These are phyloP conservation scores for Subanguina moxae DNA, from an alignment of 1,140 invertebrate species.

Conservation along the genomic window DNA sequence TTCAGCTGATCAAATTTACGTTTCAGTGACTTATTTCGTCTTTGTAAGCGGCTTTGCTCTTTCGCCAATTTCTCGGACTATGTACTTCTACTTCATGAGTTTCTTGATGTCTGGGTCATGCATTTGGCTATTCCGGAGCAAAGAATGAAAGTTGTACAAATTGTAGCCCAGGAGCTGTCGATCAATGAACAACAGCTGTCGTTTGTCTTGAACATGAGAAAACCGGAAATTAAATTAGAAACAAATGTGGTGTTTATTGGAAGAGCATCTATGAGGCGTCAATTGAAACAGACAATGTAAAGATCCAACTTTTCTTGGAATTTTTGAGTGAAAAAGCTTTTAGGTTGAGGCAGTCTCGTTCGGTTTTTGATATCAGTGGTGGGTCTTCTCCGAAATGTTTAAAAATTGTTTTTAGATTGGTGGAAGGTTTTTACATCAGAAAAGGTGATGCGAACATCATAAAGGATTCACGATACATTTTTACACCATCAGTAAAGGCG, in stretches of 20 bases:
- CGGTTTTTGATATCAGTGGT: too few species aligned
- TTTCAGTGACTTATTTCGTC: slow-evolving; percentile 48
- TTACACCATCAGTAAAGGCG: slow-evolving; percentile 79
- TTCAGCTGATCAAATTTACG: slow-evolving; percentile 8
- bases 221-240: slow-evolving; percentile 21
- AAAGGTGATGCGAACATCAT: slow-evolving; percentile 68
- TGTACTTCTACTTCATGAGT: slow-evolving; percentile 36
- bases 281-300: background rate
- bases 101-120: slow-evolving; percentile 43
- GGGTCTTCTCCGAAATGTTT: too few species aligned
- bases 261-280: slow-evolving; percentile 20
- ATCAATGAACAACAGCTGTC: slow-evolving; percentile 29
- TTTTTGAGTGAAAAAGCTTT: background rate
- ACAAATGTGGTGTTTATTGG: slow-evolving; percentile 24
- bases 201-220: slow-evolving; percentile 16
- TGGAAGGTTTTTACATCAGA: slow-evolving; percentile 89
- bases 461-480: slow-evolving; percentile 72
- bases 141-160: background rate
- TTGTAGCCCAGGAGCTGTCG: slow-evolving; percentile 21
- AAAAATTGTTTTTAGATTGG: slow-evolving; percentile 62
- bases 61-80: slow-evolving; percentile 22
- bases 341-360: background rate
- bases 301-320: background rate
- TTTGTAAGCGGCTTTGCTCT: slow-evolving; percentile 23
- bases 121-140: slow-evolving; percentile 18